Conservation (phyloP, 2,113 vertebrate species). For the Pipa parva region DNA sequence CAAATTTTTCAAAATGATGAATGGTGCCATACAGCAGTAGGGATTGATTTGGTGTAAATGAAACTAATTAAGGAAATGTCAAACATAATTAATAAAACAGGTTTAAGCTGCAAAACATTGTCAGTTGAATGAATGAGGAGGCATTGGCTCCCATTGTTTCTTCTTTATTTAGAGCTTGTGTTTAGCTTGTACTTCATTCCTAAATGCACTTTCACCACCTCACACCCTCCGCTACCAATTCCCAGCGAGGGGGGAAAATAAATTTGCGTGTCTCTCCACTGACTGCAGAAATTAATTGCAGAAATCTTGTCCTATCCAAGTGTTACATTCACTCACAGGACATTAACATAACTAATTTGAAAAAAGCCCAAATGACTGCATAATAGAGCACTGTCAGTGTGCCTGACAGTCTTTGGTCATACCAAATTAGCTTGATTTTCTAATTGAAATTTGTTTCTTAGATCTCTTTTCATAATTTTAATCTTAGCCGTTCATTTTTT, state of each 20-base stretch:
- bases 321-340: conserved; percentile 99
- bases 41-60: conserved; percentile 99
- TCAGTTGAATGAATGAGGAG: conserved; percentile 99
- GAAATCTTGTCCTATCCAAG: conserved; percentile 99
- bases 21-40: conserved; percentile 98
- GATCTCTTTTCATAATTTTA: conserved; percentile 61
- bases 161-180: conserved; percentile 99
- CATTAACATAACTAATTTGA: conserved; percentile 99
- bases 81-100: conserved; percentile 99
- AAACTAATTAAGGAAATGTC: conserved; percentile 99
- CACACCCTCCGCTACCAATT: conserved; percentile 93
- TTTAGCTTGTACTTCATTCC: conserved; percentile 98
- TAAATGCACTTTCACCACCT: conserved; percentile 94
- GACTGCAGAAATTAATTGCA: conserved; percentile 99
- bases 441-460: conserved; percentile 92
- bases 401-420: conserved; percentile 99
- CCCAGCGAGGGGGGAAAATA: conserved; percentile 98
- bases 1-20: conserved; percentile 99
- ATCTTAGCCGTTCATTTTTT: conserved; percentile 70
- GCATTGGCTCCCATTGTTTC: conserved; percentile 99
- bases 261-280: conserved; percentile 99
- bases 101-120: conserved; percentile 99
- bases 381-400: conserved; percentile 98
- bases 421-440: conserved; percentile 99
- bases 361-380: conserved; percentile 99